These are phyloP conservation scores for Zoanthus sansibaricus DNA, from an alignment of 92 coral and sea anemone species.

Conservation along the genomic window DNA sequence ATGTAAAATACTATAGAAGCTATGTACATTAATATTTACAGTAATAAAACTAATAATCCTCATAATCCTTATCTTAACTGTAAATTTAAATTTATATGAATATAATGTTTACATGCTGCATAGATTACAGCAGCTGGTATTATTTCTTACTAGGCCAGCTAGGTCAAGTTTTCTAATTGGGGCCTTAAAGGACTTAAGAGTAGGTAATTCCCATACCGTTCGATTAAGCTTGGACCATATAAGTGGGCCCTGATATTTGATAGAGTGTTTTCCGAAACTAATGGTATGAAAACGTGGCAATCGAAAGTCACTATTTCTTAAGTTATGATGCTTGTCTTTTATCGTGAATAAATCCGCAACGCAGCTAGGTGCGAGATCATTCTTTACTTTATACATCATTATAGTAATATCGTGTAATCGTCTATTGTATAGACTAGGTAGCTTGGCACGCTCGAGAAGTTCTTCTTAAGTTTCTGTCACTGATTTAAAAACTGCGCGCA, in stretches of 20 bases:
- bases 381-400: not conserved
- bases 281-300: not conserved
- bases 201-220: not conserved
- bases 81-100: too few relatives aligned
- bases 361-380: not conserved
- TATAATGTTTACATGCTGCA: too few relatives aligned
- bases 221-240: not conserved
- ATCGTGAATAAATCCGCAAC: not conserved
- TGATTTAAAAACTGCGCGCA: too few relatives aligned
- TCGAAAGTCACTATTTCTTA: not conserved
- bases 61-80: too few relatives aligned
- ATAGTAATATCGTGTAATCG: not conserved
- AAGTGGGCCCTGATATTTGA: not conserved
- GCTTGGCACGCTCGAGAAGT: not conserved
- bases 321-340: too few relatives aligned
- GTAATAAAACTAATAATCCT: too few relatives aligned
- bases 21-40: too few relatives aligned
- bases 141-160: not conserved
- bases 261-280: not conserved
- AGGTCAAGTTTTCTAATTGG: not conserved
- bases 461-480: not conserved
- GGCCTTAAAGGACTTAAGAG: not conserved
- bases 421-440: slow-evolving; percentile 5
- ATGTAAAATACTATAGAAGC: too few relatives aligned
- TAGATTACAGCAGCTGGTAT: too few relatives aligned